These are phyloP conservation scores for Poeciliopsis prolifica DNA, from an alignment of 2,113 vertebrate genomes.

Conservation along the genomic window DNA sequence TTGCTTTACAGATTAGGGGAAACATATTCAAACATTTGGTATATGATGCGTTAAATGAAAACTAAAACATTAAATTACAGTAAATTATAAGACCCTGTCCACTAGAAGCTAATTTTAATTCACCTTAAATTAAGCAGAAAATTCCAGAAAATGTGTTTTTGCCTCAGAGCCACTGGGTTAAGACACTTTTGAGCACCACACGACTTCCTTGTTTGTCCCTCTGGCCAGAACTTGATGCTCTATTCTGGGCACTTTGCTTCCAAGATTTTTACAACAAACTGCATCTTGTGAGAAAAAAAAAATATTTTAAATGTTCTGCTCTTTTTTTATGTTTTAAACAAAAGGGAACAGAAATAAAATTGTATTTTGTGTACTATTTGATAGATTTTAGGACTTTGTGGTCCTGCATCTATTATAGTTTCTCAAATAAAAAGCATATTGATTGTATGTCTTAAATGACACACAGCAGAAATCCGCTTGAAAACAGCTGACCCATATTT, in stretches of 20 bases:
- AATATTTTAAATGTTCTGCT: too few species aligned
- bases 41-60: conserved; percentile 84
- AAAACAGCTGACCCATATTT: too few species aligned
- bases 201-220: conserved; percentile 36
- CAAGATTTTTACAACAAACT: conserved; percentile 16
- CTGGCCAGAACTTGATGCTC: conserved; percentile 26
- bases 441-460: background rate
- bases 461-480: background rate
- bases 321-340: background rate
- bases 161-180: conserved; percentile 67
- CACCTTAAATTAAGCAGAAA: conserved; percentile 79
- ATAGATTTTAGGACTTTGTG: background rate
- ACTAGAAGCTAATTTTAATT: conserved; percentile 77
- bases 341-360: background rate
- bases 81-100: conserved; percentile 65
- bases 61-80: conserved; percentile 68
- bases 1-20: conserved; percentile 64
- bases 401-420: background rate
- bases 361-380: background rate
- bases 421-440: background rate
- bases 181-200: conserved; percentile 42
- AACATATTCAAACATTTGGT: conserved; percentile 73
- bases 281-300: background rate
- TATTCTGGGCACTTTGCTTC: conserved; percentile 42
- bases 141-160: conserved; percentile 77